Evolutionary conservation across 1,140 invertebrate species (phyloP).

Genomic region (Kradibia gibbosae): DNA sequence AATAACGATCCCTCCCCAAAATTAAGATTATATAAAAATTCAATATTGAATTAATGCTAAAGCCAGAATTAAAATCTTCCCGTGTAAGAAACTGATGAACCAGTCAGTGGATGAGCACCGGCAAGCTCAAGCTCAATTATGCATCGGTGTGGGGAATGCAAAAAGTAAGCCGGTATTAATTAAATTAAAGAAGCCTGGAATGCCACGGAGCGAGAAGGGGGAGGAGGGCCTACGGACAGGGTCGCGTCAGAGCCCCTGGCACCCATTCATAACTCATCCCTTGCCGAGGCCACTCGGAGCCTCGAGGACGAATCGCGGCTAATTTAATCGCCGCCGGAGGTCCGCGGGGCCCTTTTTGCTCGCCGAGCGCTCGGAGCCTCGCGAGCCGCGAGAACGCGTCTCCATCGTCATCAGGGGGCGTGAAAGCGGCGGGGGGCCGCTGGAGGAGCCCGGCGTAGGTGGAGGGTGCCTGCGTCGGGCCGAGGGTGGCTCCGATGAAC

Average conservation of each 20-base stretch:
- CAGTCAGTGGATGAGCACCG: too few relatives aligned
- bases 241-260: too few relatives aligned
- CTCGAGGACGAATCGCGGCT: constrained; percentile 39
- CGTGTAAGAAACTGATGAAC: too few relatives aligned
- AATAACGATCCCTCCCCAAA: too few relatives aligned
- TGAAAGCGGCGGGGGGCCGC: constrained; percentile 55
- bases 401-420: constrained; percentile 48
- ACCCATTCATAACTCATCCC: neutral
- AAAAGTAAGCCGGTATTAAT: neutral
- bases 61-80: too few relatives aligned
- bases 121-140: too few relatives aligned
- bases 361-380: constrained; percentile 34
- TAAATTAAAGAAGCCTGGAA: neutral
- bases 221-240: too few relatives aligned
- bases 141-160: neutral
- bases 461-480: too few relatives aligned
- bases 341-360: constrained; percentile 12
- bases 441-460: too few relatives aligned
- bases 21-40: too few relatives aligned
- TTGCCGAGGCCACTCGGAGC: neutral
- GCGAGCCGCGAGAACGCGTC: constrained; percentile 46
- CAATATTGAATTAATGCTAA: too few relatives aligned
- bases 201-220: neutral
- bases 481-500: constrained; percentile 62
- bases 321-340: constrained; percentile 30